These are phyloP conservation scores for Cremastinae sp. DNA, from an alignment of 2,888 invertebrate species.

Conservation along the genomic window DNA sequence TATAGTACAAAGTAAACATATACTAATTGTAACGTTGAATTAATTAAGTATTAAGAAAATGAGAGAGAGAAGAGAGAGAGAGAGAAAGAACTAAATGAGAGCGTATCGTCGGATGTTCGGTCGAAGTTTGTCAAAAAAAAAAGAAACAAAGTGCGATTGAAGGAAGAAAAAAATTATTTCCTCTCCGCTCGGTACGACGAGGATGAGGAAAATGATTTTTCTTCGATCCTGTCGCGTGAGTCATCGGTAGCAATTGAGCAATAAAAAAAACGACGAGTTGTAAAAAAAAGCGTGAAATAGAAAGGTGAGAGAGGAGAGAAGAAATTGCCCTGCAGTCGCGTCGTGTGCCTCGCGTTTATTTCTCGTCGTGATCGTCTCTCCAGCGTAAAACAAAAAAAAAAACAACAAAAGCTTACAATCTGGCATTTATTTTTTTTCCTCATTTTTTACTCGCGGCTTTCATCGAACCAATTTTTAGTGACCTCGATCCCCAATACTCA, in stretches of 20 bases:
- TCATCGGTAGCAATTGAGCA: constrained; percentile 61
- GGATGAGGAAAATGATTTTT: background rate
- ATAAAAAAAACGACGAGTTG: constrained; percentile 46
- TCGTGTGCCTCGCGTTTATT: constrained; percentile 60
- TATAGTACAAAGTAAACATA: constrained; percentile 80
- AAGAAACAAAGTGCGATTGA: constrained; percentile 48
- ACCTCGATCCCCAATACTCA: too few species aligned
- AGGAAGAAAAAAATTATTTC: constrained; percentile 12
- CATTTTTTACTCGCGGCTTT: background rate
- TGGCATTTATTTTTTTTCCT: too few species aligned
- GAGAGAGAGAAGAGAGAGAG: constrained; percentile 44
- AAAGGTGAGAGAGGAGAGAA: constrained; percentile 8
- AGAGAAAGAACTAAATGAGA: constrained; percentile 34
- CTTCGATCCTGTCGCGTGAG: constrained; percentile 36
- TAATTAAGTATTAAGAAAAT: constrained; percentile 63
- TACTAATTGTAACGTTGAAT: constrained; percentile 77
- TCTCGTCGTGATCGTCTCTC: constrained; percentile 51
- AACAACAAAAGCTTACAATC: background rate
- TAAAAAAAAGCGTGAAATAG: constrained; percentile 8
- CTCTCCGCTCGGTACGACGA: constrained; percentile 8
- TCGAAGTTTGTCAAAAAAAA: constrained; percentile 45
- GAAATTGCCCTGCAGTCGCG: constrained; percentile 49
- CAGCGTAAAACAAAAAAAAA: constrained; percentile 2
- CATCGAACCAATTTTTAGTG: too few species aligned
- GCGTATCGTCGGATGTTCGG: constrained; percentile 55